A percentile compares a stretch with the other conserved stretches of the same genome.
phyloP scores from a whole-genome alignment of 2,888 invertebrate genomes.

The Tachystola acroxantha region DNA sequence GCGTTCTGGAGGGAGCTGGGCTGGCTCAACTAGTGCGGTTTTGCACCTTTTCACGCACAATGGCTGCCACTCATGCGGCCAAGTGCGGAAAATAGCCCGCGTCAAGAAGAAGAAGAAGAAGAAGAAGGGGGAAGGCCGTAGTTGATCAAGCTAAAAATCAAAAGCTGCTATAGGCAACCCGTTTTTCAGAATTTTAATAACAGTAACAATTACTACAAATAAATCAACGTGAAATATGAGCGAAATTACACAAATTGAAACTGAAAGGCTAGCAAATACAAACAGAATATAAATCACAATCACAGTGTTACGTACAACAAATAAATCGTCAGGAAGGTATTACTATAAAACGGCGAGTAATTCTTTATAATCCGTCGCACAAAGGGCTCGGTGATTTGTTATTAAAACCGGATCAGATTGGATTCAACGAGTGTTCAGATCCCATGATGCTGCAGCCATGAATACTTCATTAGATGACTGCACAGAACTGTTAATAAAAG shows the following conservation, averaged over 20 bases:
- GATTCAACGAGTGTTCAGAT: slow-evolving; percentile 23
- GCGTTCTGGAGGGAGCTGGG: too few species aligned
- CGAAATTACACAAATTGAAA: slow-evolving; percentile 14
- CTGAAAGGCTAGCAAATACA: slow-evolving; percentile 18
- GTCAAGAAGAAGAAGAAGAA: too few species aligned
- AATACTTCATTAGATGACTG: slow-evolving; percentile 74
- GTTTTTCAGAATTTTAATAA: too few species aligned
- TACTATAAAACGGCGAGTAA: slow-evolving; percentile 42
- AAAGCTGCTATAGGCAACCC: too few species aligned
- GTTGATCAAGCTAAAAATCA: too few species aligned
- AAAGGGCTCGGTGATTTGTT: slow-evolving; percentile 51
- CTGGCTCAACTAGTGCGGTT: too few species aligned
- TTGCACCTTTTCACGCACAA: too few species aligned
- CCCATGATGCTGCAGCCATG: slow-evolving; percentile 29
- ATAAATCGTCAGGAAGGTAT: slow-evolving; percentile 33
- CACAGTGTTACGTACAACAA: slow-evolving; percentile 29
- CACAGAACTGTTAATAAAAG: slow-evolving; percentile 51
- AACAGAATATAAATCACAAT: slow-evolving; percentile 40
- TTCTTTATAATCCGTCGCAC: slow-evolving; percentile 43
- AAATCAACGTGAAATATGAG: slow-evolving; percentile 21
- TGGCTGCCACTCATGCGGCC: too few species aligned
- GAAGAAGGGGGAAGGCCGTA: too few species aligned
- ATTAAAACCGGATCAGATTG: slow-evolving; percentile 41
- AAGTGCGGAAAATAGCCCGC: too few species aligned
- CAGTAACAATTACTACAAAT: slow-evolving; percentile 11